phyloP scores from a whole-genome alignment of 2,888 invertebrate species.

The Conistra vaccinii region DNA sequence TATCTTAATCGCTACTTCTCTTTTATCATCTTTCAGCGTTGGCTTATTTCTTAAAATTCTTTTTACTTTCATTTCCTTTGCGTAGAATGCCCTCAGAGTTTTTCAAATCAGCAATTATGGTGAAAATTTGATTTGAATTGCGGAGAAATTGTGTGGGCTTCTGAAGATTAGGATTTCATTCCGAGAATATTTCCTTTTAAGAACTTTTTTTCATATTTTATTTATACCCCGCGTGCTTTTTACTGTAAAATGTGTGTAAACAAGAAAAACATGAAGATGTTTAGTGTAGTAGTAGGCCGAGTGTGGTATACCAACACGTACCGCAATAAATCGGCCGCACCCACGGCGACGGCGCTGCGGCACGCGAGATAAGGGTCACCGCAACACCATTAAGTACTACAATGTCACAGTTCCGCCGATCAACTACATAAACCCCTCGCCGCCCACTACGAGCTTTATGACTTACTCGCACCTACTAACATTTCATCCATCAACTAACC shows the following conservation, averaged over 20 bases:
- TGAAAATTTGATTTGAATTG: slow-evolving; percentile 61
- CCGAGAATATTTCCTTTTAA: slow-evolving; percentile 16
- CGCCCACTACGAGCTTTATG: slow-evolving; percentile 76
- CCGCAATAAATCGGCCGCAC: slow-evolving; percentile 85
- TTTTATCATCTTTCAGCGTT: slow-evolving; percentile 79
- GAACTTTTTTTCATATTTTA: slow-evolving; percentile 18
- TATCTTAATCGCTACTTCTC: slow-evolving; percentile 84
- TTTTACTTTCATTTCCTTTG: slow-evolving; percentile 76
- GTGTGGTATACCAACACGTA: slow-evolving; percentile 76
- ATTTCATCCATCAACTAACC: slow-evolving; percentile 62
- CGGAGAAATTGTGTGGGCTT: slow-evolving; percentile 50
- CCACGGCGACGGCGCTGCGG: slow-evolving; percentile 79
- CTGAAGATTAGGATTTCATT: slow-evolving; percentile 40
- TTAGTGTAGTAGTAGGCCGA: slow-evolving; percentile 74
- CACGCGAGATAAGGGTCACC: slow-evolving; percentile 86
- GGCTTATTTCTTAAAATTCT: slow-evolving; percentile 75
- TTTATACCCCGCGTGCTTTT: background rate
- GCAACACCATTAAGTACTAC: slow-evolving; percentile 83
- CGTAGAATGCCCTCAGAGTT: slow-evolving; percentile 71
- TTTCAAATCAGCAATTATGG: slow-evolving; percentile 73
- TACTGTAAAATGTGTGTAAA: slow-evolving; percentile 2
- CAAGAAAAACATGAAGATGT: slow-evolving; percentile 55
- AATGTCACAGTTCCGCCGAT: slow-evolving; percentile 80
- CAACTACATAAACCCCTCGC: slow-evolving; percentile 74
- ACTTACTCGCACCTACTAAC: slow-evolving; percentile 73